Percentiles rank a stretch among this genome's conserved stretches.
These are phyloP conservation scores for Homalodisca vitripennis DNA, from an alignment of 1,140 invertebrate genomes.

Conservation along the genomic window DNA sequence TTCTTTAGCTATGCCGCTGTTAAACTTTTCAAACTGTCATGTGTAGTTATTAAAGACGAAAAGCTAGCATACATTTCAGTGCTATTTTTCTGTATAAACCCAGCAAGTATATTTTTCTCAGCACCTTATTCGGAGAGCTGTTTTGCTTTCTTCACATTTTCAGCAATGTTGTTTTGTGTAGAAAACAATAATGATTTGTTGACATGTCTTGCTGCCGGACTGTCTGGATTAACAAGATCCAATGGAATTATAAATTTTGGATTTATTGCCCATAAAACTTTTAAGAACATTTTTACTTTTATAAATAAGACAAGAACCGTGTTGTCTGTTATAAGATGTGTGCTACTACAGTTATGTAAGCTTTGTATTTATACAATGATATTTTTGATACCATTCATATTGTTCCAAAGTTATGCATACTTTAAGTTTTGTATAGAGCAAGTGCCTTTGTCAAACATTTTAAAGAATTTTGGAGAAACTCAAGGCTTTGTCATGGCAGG, in stretches of 20 bases:
- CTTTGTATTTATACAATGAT: constrained; percentile 44
- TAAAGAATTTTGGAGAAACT: constrained; percentile 57
- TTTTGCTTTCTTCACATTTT: constrained; percentile 79
- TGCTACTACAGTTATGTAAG: constrained; percentile 36
- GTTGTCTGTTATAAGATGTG: constrained; percentile 8
- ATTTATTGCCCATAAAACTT: constrained; percentile 71
- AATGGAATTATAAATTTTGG: constrained; percentile 87
- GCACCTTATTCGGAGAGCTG: constrained; percentile 90
- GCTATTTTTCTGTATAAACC: constrained; percentile 86
- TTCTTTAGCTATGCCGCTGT: constrained; percentile 75
- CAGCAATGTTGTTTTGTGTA: constrained; percentile 66
- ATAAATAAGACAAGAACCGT: neutral
- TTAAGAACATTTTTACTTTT: constrained; percentile 51
- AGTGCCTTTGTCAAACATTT: constrained; percentile 54
- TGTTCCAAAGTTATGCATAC: constrained; percentile 74
- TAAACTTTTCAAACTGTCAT: constrained; percentile 67
- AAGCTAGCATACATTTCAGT: constrained; percentile 71
- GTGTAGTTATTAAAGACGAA: constrained; percentile 63
- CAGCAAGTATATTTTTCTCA: constrained; percentile 91
- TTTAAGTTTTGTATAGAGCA: constrained; percentile 60
- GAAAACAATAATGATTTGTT: constrained; percentile 48
- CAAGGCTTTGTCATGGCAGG: constrained; percentile 57
- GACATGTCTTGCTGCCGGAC: constrained; percentile 55
- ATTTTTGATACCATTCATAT: constrained; percentile 62
- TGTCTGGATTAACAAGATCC: constrained; percentile 72